Evolutionary conservation across 1,140 invertebrate genomes (phyloP), one percentile per base, ranked within the genome.

Genomic region (Polypedilum pembai): DNA sequence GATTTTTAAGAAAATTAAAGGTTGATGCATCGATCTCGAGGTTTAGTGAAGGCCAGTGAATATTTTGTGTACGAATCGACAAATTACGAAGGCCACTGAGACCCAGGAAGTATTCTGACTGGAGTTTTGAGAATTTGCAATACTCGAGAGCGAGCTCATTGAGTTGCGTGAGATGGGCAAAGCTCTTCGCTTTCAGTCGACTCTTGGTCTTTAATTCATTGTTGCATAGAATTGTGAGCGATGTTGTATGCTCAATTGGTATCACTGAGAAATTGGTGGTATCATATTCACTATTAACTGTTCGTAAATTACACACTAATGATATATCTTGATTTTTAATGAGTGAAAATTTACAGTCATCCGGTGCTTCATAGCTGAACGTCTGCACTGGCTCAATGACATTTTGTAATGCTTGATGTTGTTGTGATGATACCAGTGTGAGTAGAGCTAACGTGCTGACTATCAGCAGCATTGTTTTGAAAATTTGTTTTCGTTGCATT

Each of bases 221-320:
- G 78, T 90, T 91, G 82, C 93, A 95, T 76, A 90, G 86, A 73
- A 95, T 89, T 78, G 87, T 87, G 75, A 95, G 82, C 3, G 90
- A 89, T 15, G 90, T 91, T 41, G 93, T 93, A 80, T 93, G 90
- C 76, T 94, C 93, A 41, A 88, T 88, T 33, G 91, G 91, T 65
- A 94, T 91, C 73, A 92, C 90, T 80, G 91, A 93, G 80, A 95
- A 93, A 82, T 95, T 95, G 8, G 91, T 92, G n/a, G 88, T 90
- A 78, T 93, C 90, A 78, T 91, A 90, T 79, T 92, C 90, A 82
- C 90, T 92, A 82, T 92, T 92, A 79, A 91, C 90, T 41, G 90
- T 91, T 63, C 90, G 82, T 77, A 93, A 85, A 83, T 89, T 89
- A 83, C 93, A 95, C 65, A 88, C 90, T 41, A 95, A 85, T 10